These are phyloP conservation scores for Cossypha dichroa DNA, from an alignment of 2,797 vertebrate genomes.

Conservation along the genomic window DNA sequence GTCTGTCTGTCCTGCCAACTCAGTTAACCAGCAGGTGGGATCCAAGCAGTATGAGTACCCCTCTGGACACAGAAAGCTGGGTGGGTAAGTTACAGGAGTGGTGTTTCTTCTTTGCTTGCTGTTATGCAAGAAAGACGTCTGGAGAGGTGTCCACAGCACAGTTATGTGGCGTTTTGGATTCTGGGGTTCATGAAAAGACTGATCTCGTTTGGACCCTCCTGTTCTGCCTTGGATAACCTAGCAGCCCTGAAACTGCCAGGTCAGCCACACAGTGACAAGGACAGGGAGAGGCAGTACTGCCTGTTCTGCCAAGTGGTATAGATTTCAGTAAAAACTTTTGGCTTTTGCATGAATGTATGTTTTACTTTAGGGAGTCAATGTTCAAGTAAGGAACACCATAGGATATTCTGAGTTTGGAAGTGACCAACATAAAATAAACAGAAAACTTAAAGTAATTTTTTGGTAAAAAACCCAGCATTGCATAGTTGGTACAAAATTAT, in stretches of 20 bases:
- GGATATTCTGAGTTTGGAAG: not conserved
- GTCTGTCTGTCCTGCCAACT: not conserved
- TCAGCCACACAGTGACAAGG: not conserved
- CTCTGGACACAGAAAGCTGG: not conserved
- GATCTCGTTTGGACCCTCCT: rapidly evolving
- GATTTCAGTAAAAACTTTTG: not conserved
- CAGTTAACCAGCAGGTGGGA: not conserved
- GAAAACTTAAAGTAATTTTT: not conserved
- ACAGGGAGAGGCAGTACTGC: not conserved
- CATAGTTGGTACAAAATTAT: not conserved
- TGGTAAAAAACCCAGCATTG: not conserved
- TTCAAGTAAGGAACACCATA: not conserved
- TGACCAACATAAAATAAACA: not conserved
- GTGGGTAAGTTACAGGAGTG: not conserved
- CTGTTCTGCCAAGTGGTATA: not conserved
- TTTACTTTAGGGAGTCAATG: not conserved
- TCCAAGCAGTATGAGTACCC: not conserved
- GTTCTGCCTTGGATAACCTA: not conserved
- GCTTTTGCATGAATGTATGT: not conserved
- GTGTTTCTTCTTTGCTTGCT: not conserved
- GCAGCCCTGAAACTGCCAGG: not conserved
- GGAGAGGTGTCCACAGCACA: not conserved
- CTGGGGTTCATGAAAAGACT: not conserved
- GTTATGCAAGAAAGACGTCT: not conserved
- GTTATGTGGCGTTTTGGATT: not conserved